A percentile compares a stretch with the other conserved stretches of the same genome.
phyloP scores from a whole-genome alignment of 2,113 vertebrate species.

The Brevimyrus niger region DNA sequence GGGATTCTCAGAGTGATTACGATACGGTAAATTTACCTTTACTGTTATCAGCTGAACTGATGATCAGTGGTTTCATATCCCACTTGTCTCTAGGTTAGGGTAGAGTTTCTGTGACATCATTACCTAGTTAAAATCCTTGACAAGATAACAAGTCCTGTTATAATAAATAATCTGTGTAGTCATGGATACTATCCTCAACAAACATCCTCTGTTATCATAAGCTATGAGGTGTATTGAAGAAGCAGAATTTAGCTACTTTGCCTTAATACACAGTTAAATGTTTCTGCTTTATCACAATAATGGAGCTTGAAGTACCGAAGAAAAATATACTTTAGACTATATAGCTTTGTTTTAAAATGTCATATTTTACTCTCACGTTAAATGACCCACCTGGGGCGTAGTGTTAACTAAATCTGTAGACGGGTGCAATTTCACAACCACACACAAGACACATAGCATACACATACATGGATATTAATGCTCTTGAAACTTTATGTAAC shows the following conservation, averaged over 20 bases:
- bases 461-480: neutral
- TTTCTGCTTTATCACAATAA: neutral
- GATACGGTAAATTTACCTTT: conserved; percentile 68
- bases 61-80: neutral
- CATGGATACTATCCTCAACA: neutral
- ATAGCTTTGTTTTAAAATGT: neutral
- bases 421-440: neutral
- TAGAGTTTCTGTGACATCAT: neutral
- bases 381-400: neutral
- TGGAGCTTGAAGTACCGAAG: neutral
- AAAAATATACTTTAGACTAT: neutral
- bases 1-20: conserved; percentile 85
- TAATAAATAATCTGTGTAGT: neutral
- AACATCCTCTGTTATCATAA: neutral
- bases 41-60: neutral
- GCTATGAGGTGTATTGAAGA: neutral
- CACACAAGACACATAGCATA: neutral
- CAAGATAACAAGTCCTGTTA: neutral
- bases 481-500: neutral
- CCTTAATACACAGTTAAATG: neutral
- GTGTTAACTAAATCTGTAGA: neutral
- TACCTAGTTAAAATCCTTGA: neutral
- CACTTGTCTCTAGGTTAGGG: neutral
- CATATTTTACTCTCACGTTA: neutral
- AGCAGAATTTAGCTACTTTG: neutral